Percentiles rank a stretch among this genome's conserved stretches.
Conservation (phyloP, 2,888 invertebrate species). For the Drosophila anomelani region DNA sequence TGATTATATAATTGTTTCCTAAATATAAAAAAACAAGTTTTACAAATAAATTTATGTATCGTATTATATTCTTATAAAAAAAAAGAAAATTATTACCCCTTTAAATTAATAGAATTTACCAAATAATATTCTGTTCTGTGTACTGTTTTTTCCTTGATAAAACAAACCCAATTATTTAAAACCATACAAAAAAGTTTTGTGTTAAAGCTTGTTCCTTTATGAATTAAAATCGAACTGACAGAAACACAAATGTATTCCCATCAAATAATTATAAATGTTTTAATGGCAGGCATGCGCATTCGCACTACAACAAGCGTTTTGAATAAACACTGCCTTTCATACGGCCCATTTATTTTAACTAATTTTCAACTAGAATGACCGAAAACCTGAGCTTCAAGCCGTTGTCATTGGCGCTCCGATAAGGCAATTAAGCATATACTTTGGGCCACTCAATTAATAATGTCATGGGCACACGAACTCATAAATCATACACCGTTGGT, state of each 20-base stretch:
- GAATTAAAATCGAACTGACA: neutral
- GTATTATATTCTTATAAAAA: neutral
- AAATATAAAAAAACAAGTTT: neutral
- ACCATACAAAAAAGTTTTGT: neutral
- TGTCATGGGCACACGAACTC: constrained; percentile 60
- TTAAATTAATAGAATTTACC: neutral
- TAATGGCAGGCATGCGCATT: neutral
- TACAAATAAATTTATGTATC: fast-evolving
- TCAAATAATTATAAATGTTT: constrained; percentile 11
- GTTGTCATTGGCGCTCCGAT: constrained; percentile 18
- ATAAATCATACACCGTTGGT: constrained; percentile 64
- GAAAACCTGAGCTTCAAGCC: constrained; percentile 25
- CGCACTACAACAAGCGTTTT: neutral
- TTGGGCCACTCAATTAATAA: constrained; percentile 70
- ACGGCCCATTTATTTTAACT: constrained; percentile 59
- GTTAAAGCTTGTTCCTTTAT: neutral
- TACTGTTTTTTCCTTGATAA: neutral
- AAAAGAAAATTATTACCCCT: neutral
- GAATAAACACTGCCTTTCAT: constrained; percentile 24
- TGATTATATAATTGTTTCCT: neutral
- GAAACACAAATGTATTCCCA: neutral
- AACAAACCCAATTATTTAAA: neutral
- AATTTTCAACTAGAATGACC: constrained; percentile 46
- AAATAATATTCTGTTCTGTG: neutral
- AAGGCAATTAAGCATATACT: constrained; percentile 50